Evolutionary conservation across 2,888 invertebrate genomes (phyloP), one percentile per base, ranked within the genome.

Genomic region (Oeneis ivallda): DNA sequence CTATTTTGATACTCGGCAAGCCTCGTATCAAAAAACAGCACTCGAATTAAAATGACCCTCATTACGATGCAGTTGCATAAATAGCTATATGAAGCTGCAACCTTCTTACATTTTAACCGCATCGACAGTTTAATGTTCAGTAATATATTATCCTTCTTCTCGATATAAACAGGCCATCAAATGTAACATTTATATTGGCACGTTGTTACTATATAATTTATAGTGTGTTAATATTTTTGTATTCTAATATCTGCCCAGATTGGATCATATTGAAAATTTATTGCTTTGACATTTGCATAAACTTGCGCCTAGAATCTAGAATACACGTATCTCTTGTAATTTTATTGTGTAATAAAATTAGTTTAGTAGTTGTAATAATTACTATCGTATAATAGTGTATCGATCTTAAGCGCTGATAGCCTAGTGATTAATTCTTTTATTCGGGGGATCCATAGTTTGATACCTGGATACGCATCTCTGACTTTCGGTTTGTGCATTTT

Each of bases 141-240:
- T 11, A 41, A 39, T 56, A 19, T 41, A 41, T 39, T 50, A 56
- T 41, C 56, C 39, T 39, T 10, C 26, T n/a, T 56, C 39, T 19
- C 10, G 41, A 26, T 41, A 39, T 56, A 56, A 56, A 41, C 41
- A 56, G 41, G 41, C 19, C 39, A 56, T 56, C 41, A 56, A 56
- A 17, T 41, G 56, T 19, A 19, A 56, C 41, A 56, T 56, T 56
- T 56, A 47, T 34, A 47, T 47, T 58, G 32, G 34, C 11, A 47
- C 34, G 10, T 58, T 17, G 34, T 34, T 32, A 34, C 32, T 4
- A 15, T 45, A 45, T 57, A 45, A 45, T n/a, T 47, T 34, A 58
- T 45, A 45, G 45, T n/a, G 58, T 56, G 56, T 47, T 58, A 19
- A 58, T 47, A 47, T 15, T 57, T 32, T n/a, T 57, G n/a, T 11